Evolutionary conservation across 92 coral and sea anemone genomes (phyloP).

Genomic region (Zoanthus sociatus): DNA sequence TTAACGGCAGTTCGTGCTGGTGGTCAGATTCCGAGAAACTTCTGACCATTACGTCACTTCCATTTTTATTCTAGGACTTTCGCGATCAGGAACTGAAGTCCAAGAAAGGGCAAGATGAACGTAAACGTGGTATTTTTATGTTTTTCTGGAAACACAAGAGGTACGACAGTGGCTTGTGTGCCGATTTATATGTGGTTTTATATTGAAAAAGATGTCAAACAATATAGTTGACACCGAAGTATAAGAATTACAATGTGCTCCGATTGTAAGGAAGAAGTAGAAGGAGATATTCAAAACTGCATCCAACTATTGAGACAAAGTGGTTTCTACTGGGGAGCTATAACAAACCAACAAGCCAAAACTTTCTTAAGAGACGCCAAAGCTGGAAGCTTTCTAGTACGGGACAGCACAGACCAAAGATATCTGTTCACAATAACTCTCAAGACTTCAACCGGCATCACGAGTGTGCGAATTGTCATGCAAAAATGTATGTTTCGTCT

Average conservation of each 20-base stretch:
- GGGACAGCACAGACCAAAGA: slow-evolving; percentile 90
- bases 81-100: too few species aligned
- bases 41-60: too few species aligned
- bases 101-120: neutral
- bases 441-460: slow-evolving; percentile 68
- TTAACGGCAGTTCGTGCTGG: too few species aligned
- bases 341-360: slow-evolving; percentile 74
- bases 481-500: slow-evolving; percentile 70
- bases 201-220: neutral
- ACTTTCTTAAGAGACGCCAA: slow-evolving; percentile 49
- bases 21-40: too few species aligned
- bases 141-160: neutral
- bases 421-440: slow-evolving; percentile 83
- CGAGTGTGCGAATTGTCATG: slow-evolving; percentile 83
- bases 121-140: neutral
- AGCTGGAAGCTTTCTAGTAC: slow-evolving; percentile 80
- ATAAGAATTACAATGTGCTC: slow-evolving; percentile 22
- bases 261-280: neutral
- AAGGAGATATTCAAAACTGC: slow-evolving; percentile 1
- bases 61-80: too few species aligned
- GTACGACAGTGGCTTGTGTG: neutral
- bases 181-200: neutral
- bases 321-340: slow-evolving; percentile 91
- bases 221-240: neutral
- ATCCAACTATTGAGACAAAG: slow-evolving; percentile 64